Evolutionary conservation across 2,113 vertebrate genomes (phyloP).

Genomic region (Upupa epops): DNA sequence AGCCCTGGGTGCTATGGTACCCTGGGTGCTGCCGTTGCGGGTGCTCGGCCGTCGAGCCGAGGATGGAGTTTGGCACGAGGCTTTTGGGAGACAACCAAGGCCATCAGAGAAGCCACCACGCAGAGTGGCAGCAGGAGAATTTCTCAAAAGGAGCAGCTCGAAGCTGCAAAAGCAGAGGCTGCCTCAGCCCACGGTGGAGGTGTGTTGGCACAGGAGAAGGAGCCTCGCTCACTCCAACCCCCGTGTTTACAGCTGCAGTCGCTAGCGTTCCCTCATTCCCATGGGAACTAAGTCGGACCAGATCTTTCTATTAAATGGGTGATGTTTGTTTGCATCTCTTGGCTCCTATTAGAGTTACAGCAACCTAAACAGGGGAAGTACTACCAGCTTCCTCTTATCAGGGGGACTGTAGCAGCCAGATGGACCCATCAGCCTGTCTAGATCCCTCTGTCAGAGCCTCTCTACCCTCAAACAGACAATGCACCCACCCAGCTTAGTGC

Average conservation of each 20-base stretch:
- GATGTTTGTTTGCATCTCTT: neutral
- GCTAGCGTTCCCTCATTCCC: neutral
- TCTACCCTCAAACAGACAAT: no score
- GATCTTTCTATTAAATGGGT: neutral
- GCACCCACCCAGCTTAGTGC: no score
- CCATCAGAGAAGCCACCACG: neutral
- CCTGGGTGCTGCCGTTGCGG: neutral
- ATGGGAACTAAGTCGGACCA: neutral
- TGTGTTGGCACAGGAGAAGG: neutral
- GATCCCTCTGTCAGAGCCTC: no score
- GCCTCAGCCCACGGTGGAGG: neutral
- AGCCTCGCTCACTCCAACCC: neutral
- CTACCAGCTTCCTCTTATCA: neutral
- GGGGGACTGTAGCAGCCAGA: no score
- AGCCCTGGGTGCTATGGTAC: neutral
- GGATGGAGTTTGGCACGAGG: neutral
- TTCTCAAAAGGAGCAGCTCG: slow-evolving; percentile 44
- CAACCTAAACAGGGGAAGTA: neutral
- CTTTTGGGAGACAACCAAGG: neutral
- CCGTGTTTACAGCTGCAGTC: neutral
- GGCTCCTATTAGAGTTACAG: neutral
- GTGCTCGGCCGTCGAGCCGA: neutral
- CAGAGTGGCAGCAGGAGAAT: neutral
- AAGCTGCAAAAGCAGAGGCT: neutral
- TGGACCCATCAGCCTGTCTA: no score